Base-by-base conservation (phyloP, 2,888 invertebrate genomes). In the Drosophila yooni region DNA sequence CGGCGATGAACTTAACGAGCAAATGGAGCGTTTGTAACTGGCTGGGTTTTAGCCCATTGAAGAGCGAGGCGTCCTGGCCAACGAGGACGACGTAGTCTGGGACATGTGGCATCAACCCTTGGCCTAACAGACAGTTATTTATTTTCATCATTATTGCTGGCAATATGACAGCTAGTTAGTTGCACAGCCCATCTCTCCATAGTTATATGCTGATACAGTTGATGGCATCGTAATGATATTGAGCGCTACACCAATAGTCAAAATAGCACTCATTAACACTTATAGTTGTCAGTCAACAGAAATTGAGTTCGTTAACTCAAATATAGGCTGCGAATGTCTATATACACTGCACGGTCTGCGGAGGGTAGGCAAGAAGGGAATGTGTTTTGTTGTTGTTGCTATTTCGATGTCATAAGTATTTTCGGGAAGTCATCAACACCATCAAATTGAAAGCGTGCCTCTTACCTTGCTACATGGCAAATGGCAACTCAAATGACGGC, bases 1-100 rank as follows among this genome's bases (percentile, higher is more conserved):
- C 81, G 71, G 83, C 71, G 83, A 79, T 81, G 90, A 89, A 74
- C 77, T 72, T 73, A 74, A 81, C 82, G 82, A 73, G 67, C 56
- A 78, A 67, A 72, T 70, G 79, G 70, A 79, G 64, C 76, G 43
- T 36, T 70, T 21, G 53, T 60, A 72, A 76, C 72, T 76, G 59
- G 51, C 53, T 40, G 58, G 36, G 65, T 60, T 69, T 25, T 54
- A 57, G 50, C 40, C 43, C 75, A 50, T 51, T 15, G 69, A 70
- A 74, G 74, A 78, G 40, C 69, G 29, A 43, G 25, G 29, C 68
- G 13, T 27, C 52, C 38, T 21, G 36, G 53, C 59, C 52, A 53
- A 25, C 58, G 53, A 21, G 21, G 21, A 18, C 27, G 21, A 46
- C 36, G 54, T 60, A 70, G 51, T 66, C 63, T 74, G 65, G 70